Evolutionary conservation across 2,797 vertebrate genomes (phyloP).

Genomic region (Oophaga sylvatica): DNA sequence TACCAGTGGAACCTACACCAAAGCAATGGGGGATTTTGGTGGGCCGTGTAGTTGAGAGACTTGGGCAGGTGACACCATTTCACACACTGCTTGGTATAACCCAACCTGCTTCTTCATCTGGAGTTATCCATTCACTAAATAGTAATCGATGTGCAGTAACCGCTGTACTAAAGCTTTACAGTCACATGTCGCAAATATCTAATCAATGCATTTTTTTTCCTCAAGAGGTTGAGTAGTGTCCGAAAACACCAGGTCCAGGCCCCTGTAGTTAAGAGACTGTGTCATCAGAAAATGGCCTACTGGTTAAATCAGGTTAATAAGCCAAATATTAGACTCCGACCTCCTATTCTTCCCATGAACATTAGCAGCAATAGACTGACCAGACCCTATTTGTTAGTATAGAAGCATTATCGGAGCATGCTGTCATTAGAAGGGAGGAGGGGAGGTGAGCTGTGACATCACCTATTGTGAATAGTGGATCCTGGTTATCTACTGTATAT

Average conservation of each 20-base stretch:
- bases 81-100: conserved; percentile 6
- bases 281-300: no score
- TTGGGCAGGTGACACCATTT: not conserved
- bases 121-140: not conserved
- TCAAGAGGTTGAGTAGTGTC: not conserved
- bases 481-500: no score
- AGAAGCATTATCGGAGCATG: no score
- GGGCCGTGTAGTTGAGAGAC: not conserved
- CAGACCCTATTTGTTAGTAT: no score
- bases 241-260: not conserved
- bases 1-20: no score
- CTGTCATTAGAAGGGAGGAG: no score
- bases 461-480: no score
- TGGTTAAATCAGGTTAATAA: no score
- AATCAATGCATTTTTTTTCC: not conserved
- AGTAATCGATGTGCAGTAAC: not conserved
- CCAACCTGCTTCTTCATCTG: not conserved
- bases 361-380: no score
- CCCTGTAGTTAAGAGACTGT: not conserved
- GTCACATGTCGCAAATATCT: not conserved
- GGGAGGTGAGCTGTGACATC: no score
- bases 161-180: not conserved
- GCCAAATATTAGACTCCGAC: no score
- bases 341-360: no score
- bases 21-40: not conserved